Base-by-base conservation (phyloP, 2,888 invertebrate species). In the Parnassius smintheus region DNA sequence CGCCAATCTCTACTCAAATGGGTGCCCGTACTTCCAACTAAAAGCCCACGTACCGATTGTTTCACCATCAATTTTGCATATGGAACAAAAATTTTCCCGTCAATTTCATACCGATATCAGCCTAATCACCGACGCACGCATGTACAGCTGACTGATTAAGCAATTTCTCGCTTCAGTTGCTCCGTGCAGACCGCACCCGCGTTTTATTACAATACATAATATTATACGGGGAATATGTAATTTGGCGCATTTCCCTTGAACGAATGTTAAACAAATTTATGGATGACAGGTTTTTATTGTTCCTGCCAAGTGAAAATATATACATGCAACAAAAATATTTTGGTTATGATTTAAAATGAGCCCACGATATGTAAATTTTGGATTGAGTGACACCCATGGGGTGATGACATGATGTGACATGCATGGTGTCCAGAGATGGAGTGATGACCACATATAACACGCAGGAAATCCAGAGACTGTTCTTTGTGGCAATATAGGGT, bases 121-220 rank as follows among this genome's bases (percentile, higher is more conserved):
- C 71, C 89, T 88, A 89, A 91, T 91, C 88, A 84, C 13, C 49
- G 49, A 49, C 72, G 74, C 73, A 75, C 65, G 76, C 76, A 85
- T 86, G 81, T 81, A 88, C 89, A 88, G 86, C 78, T 81, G 85
- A 86, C 73, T 88, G 91, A 88, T 88, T 89, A 85, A 85, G 85
- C 91, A 88, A 91, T 91, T 91, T 85, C 78, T 73, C 84, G 89
- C 83, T 82, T 78, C 84, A 86, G 71, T 82, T 81, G 77, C 75
- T 81, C 68, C 70, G 74, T 72, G 74, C 80, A 79, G 75, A 78
- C 80, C 74, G 77, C 75, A 74, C 77, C 77, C 77, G 82, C 79
- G 81, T 88, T 88, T 90, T 82, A 89, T 91, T 89, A 88, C 76
- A 85, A 88, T 86, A 82, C 79, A 59, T 18, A 18, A 18, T 18